A percentile compares a stretch with the other conserved stretches of the same genome.
phyloP scores from a whole-genome alignment of 2,888 invertebrate species.

The Torymus tubicola region DNA sequence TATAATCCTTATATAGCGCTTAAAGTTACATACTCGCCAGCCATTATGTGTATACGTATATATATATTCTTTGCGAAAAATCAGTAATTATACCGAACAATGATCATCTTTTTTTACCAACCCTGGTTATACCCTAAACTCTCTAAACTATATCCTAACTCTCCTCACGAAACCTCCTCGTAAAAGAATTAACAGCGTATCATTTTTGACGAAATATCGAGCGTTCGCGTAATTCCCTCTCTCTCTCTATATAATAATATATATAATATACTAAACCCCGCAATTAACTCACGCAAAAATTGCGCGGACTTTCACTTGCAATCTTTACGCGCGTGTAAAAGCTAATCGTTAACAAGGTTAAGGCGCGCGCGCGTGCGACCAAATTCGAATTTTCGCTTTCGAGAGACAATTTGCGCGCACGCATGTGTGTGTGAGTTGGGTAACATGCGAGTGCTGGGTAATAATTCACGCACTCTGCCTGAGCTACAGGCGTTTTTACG shows the following conservation, averaged over 20 bases:
- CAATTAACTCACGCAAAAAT: no score
- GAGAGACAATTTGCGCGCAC: neutral
- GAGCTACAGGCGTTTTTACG: neutral
- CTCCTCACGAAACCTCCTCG: no score
- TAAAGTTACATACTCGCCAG: no score
- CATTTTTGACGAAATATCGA: neutral
- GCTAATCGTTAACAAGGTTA: constrained; percentile 33
- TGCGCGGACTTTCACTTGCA: neutral
- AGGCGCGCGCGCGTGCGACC: neutral
- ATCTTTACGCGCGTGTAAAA: constrained; percentile 19
- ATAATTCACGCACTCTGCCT: constrained; percentile 16
- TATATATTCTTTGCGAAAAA: no score
- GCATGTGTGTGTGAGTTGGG: constrained; percentile 11
- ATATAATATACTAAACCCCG: no score
- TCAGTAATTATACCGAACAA: no score
- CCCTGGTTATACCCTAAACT: no score
- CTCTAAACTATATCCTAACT: no score
- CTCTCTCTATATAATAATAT: neutral
- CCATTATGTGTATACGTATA: no score
- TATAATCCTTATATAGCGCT: no score
- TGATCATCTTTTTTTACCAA: no score
- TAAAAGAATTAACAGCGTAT: neutral
- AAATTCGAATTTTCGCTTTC: constrained; percentile 19
- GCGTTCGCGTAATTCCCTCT: no score
- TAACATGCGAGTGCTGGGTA: constrained; percentile 9